phyloP scores from a whole-genome alignment of 2,888 invertebrate genomes.

The Sinotaia quadrata region DNA sequence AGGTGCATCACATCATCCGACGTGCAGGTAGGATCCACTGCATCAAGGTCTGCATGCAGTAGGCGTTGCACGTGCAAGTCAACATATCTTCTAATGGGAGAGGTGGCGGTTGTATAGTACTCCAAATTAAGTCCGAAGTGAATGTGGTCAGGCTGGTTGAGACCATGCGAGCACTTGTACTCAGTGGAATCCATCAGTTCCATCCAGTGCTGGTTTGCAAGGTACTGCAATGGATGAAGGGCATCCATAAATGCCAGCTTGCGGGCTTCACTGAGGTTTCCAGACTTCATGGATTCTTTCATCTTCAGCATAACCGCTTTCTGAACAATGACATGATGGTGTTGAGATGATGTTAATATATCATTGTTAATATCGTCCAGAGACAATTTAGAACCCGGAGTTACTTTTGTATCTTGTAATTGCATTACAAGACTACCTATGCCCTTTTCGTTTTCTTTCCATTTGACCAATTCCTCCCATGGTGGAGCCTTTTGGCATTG shows the following conservation, averaged over 20 bases:
- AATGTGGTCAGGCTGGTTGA: constrained; percentile 26
- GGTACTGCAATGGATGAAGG: constrained; percentile 40
- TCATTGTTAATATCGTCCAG: constrained; percentile 14
- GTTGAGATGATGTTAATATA: constrained; percentile 23
- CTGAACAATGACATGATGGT: constrained; percentile 28
- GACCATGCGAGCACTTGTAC: constrained; percentile 37
- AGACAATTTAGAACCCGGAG: constrained; percentile 15
- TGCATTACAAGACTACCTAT: constrained; percentile 32
- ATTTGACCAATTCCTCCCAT: constrained; percentile 5
- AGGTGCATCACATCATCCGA: constrained; percentile 41
- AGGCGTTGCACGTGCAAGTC: constrained; percentile 47
- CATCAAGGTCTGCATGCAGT: constrained; percentile 41
- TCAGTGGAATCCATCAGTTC: constrained; percentile 41
- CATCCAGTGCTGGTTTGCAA: constrained; percentile 42
- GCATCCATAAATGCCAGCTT: constrained; percentile 39
- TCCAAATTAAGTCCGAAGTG: constrained; percentile 47
- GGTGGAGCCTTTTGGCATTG: constrained; percentile 8
- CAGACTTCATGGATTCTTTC: constrained; percentile 5
- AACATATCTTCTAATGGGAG: constrained; percentile 48
- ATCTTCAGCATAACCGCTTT: constrained; percentile 38
- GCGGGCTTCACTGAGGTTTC: constrained; percentile 21
- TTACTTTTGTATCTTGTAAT: constrained; percentile 32
- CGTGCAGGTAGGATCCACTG: constrained; percentile 27
- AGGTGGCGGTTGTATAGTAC: constrained; percentile 48
- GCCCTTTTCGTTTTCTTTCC: constrained; percentile 9